Percentiles rank a stretch among this genome's conserved stretches.
Evolutionary conservation across 2,888 invertebrate genomes (phyloP).

Genomic region (Drosophila flavopinicola): DNA sequence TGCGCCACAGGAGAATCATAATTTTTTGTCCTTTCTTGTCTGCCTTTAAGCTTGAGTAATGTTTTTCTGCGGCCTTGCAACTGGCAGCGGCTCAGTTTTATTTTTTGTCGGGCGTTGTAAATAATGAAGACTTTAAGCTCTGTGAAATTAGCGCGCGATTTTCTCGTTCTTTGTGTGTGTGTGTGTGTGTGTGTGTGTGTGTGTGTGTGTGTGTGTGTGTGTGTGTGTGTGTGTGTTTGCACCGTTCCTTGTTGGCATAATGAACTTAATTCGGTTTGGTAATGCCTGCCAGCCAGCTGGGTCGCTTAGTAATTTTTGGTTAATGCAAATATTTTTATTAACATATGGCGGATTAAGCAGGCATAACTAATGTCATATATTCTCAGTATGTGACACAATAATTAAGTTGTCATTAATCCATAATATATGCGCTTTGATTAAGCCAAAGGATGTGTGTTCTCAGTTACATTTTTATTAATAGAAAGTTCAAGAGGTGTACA

Average conservation of each 20-base stretch:
- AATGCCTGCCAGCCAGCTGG: slow-evolving; percentile 44
- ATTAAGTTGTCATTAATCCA: background rate
- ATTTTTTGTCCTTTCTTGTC: slow-evolving; percentile 33
- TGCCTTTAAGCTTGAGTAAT: slow-evolving; percentile 71
- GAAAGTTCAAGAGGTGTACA: background rate
- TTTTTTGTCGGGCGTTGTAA: slow-evolving; percentile 66
- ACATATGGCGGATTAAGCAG: slow-evolving; percentile 57
- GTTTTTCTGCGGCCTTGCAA: slow-evolving; percentile 65
- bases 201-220: slow-evolving; percentile 10
- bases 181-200: slow-evolving; percentile 18
- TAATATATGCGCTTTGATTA: background rate
- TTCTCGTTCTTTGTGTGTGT: slow-evolving; percentile 15
- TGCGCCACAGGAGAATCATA: slow-evolving; percentile 61
- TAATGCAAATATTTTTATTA: slow-evolving; percentile 53
- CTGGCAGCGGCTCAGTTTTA: slow-evolving; percentile 69
- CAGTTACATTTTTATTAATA: background rate
- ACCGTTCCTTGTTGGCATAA: slow-evolving; percentile 52
- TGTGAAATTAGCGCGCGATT: slow-evolving; percentile 72
- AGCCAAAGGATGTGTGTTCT: background rate
- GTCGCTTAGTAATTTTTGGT: slow-evolving; percentile 15
- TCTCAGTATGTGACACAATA: background rate
- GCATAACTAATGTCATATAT: slow-evolving; percentile 1
- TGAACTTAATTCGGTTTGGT: slow-evolving; percentile 67
- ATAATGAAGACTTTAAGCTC: slow-evolving; percentile 80
- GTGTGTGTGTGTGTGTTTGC: no score